These are phyloP conservation scores for Actinopyga echinites DNA, from an alignment of 53 echinoderm and acorn worm species.

Conservation along the genomic window DNA sequence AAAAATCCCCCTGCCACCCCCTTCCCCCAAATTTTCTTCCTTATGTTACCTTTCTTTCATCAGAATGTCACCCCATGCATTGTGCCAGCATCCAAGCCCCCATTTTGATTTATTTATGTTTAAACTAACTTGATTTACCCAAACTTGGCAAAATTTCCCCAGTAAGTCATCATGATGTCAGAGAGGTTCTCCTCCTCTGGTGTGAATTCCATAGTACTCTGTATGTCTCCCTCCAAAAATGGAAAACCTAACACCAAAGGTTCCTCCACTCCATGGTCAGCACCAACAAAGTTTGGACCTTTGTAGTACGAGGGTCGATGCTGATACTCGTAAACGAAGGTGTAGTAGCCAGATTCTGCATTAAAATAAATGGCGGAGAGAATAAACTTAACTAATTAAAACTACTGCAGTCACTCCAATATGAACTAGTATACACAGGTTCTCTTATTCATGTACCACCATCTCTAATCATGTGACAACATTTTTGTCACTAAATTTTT, in stretches of 20 bases:
- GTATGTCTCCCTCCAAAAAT: constrained; percentile 53
- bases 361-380: too few relatives aligned
- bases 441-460: too few relatives aligned
- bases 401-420: too few relatives aligned
- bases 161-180: constrained; percentile 76
- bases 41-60: too few relatives aligned
- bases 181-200: constrained; percentile 70
- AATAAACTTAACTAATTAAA: too few relatives aligned
- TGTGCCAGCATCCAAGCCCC: too few relatives aligned
- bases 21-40: too few relatives aligned
- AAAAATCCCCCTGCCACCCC: too few relatives aligned
- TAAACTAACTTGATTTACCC: constrained; percentile 59
- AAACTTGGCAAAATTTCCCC: constrained; percentile 96
- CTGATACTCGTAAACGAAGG: constrained; percentile 80
- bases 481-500: too few relatives aligned
- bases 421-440: too few relatives aligned
- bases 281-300: constrained; percentile 67
- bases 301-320: constrained; percentile 67
- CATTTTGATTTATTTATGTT: not conserved
- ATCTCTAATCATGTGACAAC: too few relatives aligned
- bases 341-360: constrained; percentile 46
- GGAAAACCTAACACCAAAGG: constrained; percentile 71
- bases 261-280: constrained; percentile 94
- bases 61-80: not conserved
- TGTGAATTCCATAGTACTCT: constrained; percentile 50